Evolutionary conservation across 2,113 vertebrate genomes (phyloP), one percentile per base, ranked within the genome.

Genomic region (Psilopsiagon aurifrons): DNA sequence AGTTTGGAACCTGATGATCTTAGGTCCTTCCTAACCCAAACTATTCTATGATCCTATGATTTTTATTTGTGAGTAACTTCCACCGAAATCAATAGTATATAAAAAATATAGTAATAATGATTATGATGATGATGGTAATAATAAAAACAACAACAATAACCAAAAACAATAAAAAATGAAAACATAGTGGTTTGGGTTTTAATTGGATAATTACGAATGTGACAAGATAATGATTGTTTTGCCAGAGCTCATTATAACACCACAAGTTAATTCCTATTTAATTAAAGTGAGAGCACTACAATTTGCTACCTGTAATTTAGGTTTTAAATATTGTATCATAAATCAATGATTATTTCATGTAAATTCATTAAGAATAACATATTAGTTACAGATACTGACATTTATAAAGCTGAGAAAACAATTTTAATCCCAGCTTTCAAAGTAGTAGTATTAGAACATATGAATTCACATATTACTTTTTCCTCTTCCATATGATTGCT

Each of bases 201-300:
- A 73, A 29, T 33, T 70, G 27, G 7, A 17, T 83, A 82, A 88
- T 76, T 88, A 52, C 28, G 28, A 85, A 75, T 62, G 5, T 80
- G 41, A 63, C 24, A 75, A 89, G 79, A 60, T 44, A 88, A 77
- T 54, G 0, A 64, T 68, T 88, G 6, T 5, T 83, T 82, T 88
- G 4, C 17, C 27, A 86, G 70, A 83, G 52, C 68, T 92, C 57
- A 92, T 90, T 66, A 86, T 23, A 92, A 77, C 18, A 81, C 23
- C 20, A 75, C 18, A 83, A 49, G 62, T 83, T 91, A 88, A 86
- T 92, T 94, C n/a, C 25, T 79, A 44, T 80, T 83, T 90, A 92
- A 88, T 92, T 91, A 68, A 37, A 44, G 27, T 62, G n/a, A 73
- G 17, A 86, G 6, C 57, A 27, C 15, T 60, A 43, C 13, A 13